Percentiles rank a stretch among this genome's conserved stretches.
These are phyloP conservation scores for Hydropsyche tenuis DNA, from an alignment of 1,140 invertebrate species.

Conservation along the genomic window DNA sequence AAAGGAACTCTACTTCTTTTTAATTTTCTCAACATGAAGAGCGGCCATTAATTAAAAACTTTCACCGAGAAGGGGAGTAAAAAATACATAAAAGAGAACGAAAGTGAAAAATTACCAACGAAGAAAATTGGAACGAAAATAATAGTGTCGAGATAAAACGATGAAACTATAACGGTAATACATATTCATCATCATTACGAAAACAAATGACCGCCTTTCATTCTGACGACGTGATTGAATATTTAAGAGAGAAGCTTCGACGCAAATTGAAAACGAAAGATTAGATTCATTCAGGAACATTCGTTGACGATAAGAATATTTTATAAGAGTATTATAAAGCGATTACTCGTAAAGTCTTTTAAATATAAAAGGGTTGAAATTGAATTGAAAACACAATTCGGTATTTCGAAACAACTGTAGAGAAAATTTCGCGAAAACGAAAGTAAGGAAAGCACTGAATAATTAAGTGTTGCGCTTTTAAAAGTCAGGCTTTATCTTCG, in stretches of 20 bases:
- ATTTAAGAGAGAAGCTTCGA: not conserved
- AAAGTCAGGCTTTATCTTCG: too few species aligned
- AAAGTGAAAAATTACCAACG: constrained; percentile 16
- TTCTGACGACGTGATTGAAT: not conserved
- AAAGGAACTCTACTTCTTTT: constrained; percentile 21
- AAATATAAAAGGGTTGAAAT: too few species aligned
- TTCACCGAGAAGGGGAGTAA: not conserved
- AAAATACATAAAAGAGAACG: not conserved
- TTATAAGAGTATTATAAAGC: not conserved
- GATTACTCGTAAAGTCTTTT: not conserved
- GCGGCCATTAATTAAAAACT: constrained; percentile 18
- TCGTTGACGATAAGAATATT: not conserved
- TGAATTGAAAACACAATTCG: too few species aligned
- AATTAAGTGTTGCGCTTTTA: too few species aligned
- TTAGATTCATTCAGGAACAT: not conserved
- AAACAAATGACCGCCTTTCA: not conserved
- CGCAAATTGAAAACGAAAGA: not conserved
- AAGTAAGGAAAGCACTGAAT: too few species aligned
- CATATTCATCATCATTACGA: constrained; percentile 9
- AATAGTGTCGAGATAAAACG: constrained; percentile 8
- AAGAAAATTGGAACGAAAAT: not conserved
- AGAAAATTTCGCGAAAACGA: too few species aligned
- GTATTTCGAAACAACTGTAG: too few species aligned
- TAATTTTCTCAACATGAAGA: constrained; percentile 10
- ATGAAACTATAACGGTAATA: constrained; percentile 8